Evolutionary conservation across 2,113 vertebrate genomes (phyloP).

Genomic region (Bufo gargarizans): DNA sequence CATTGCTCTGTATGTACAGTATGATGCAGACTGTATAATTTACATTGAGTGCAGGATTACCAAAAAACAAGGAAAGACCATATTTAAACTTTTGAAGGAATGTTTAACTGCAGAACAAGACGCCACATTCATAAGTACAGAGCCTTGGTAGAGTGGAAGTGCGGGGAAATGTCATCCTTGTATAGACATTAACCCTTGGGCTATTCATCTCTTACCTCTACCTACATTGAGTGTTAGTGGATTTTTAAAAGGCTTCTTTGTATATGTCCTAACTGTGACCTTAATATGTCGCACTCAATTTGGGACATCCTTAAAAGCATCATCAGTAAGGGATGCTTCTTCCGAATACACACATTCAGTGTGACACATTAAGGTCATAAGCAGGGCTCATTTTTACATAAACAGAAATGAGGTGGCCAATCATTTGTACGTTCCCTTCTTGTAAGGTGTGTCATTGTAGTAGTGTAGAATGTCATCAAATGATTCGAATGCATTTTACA

Average conservation of each 20-base stretch:
- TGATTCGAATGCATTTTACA: background rate
- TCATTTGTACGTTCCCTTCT: background rate
- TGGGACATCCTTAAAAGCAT: slow-evolving; percentile 45
- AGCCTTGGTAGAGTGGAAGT: background rate
- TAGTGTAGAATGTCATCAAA: background rate
- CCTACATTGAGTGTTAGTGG: slow-evolving; percentile 11
- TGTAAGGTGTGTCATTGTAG: background rate
- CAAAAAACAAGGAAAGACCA: no score
- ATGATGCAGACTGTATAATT: no score
- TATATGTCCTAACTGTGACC: slow-evolving; percentile 52
- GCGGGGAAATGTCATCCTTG: background rate
- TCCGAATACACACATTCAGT: slow-evolving; percentile 42
- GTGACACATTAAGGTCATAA: slow-evolving; percentile 56
- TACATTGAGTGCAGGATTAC: no score
- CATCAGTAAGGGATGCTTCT: slow-evolving; percentile 44
- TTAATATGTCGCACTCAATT: slow-evolving; percentile 57
- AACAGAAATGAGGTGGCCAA: background rate
- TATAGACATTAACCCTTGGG: background rate
- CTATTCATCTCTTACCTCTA: slow-evolving; percentile 5
- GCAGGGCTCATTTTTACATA: slow-evolving; percentile 11
- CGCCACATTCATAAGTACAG: background rate
- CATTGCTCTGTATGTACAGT: no score
- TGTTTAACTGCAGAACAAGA: background rate
- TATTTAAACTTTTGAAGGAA: background rate
- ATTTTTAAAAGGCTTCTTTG: slow-evolving; percentile 6